Base-by-base conservation (phyloP, 2,888 invertebrate species). In the Drosophila mulleri region DNA sequence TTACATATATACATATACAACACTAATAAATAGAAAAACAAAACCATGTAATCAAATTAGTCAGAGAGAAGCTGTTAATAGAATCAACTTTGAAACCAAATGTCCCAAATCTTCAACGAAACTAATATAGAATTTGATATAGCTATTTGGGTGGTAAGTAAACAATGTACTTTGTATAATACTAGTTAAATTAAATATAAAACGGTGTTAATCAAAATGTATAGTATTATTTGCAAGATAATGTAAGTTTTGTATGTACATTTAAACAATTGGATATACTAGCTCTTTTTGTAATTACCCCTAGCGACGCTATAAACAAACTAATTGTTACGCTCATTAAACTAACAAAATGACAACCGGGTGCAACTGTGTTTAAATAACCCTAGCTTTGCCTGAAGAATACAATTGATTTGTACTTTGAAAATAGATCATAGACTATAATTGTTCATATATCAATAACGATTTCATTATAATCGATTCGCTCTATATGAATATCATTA, bases 41-140 rank as follows among this genome's bases (percentile, higher is more conserved):
- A 63, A 63, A 60, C 41, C 47, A n/a, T 48, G 50, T 72, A 75
- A 75, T 60, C 75, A 35, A 72, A 65, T 65, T 67, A 53, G 66
- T 74, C 57, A 53, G 52, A 63, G 23, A 57, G 50, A 57, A 35
- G 32, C 32, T 57, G 35, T 20, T 35, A 35, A 20, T 29, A 23
- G 20, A 35, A 23, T 16, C 2, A 37, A 37, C 16, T 16, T 20
- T 14, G 8, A 37, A 52, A n/a, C 39, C n/a, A 39, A 53, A 44
- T 52, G 16, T 44, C 35, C 16, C 26, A 35, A 18, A 35, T 50
- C 23, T 23, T 32, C 35, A 64, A 14, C 26, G 35, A 48, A 47
- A 59, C 26, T 47, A 50, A n/a, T 37, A 20, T 23, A n/a, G 5
- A 53, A 41, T 23, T 18, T 4, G n/a, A 32, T 47, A n/a, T 16